Evolutionary conservation across 2,797 vertebrate species (phyloP), one percentile per base, ranked within the genome.

Genomic region (Numenius phaeopus): DNA sequence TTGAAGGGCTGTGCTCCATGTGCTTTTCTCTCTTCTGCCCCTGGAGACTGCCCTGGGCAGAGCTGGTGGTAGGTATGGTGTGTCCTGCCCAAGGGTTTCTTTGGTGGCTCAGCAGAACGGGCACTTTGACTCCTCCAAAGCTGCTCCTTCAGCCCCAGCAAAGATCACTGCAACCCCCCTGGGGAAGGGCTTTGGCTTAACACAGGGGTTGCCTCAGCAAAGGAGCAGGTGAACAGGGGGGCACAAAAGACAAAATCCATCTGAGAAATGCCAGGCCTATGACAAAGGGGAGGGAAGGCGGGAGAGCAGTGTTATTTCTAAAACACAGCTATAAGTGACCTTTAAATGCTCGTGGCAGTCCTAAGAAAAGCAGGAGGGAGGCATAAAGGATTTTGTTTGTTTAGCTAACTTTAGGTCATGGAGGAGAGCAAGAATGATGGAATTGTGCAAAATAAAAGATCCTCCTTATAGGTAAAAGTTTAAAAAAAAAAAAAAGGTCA

Each of bases 381-480:
- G 30, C 0, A 3, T 1, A 2, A 26, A 50, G 47, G 34, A 3
- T 8, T 65, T 29, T 64, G 39, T 66, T 50, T 32, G 10, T 67
- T 73, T 7, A 14, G 23, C 13, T 54, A 29, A 57, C 66, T 83
- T 30, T 2, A 29, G 64, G 73, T 50, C 54, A 11, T 30, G 17
- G n/a, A 37, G 24, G 50, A 5, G 2, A 11, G 19, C 9, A 19
- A 13, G 67, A 42, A 30, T 13, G 24, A 29, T 61, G 75, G 70
- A 44, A 21, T 7, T 11, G 44, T 61, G 62, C 49, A 40, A 67
- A 84, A 69, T 17, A 12, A 16, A 50, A 58, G 37, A 4, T 22
- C 17, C 10, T 58, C 4, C 15, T 46, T 11, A 9, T 6, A 44
- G 57, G 24, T 13, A 7, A 3, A 12, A 81, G 24, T 8, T 30